Evolutionary conservation across 2,888 invertebrate genomes (phyloP), one percentile per base, ranked within the genome.

Genomic region (Cerastis leucographa): DNA sequence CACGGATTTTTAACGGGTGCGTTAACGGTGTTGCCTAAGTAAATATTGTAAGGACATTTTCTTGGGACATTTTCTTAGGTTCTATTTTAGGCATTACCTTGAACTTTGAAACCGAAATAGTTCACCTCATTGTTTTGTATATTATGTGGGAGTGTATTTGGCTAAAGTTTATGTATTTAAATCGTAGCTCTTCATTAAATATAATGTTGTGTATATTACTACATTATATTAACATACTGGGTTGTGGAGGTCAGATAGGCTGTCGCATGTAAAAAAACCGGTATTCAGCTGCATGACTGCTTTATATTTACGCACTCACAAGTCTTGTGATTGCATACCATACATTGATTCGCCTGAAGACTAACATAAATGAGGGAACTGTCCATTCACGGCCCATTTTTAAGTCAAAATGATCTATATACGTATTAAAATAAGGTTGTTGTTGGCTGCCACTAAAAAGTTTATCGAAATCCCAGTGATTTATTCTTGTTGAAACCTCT

Each of bases 51-150:
- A 46, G 7, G n/a, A 6, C 22, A 61, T 72, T 83, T 67, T 76
- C 2, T 46, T 54, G 4, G 14, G n/a, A 6, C 22, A 61, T 72
- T 83, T 67, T 76, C 2, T 46, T 54, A 6, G 14, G n/a, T n/a
- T 82, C 51, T 82, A 82, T 82, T 82, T 69, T 61, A 12, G 25
- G 54, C 25, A 65, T 51, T 8, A 17, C 25, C 59, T 83, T 83
- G 69, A 73, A 25, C 25, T 25, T 42, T 49, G 22, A 19, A 66
- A 35, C 25, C 3, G 11, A 29, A 49, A 61, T 65, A 59, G 49
- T 17, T 22, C 9, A 25, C 2, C 35, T 35, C 14, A 17, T 19
- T 40, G 0, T 0, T n/a, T 46, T 44, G 7, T 35, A 8, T 9
- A 17, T 44, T 29, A n/a, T 7, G 51, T 29, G 12, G 9, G 25